phyloP scores from a whole-genome alignment of 2,888 invertebrate genomes.

The Caenorhabditis auriculariae region DNA sequence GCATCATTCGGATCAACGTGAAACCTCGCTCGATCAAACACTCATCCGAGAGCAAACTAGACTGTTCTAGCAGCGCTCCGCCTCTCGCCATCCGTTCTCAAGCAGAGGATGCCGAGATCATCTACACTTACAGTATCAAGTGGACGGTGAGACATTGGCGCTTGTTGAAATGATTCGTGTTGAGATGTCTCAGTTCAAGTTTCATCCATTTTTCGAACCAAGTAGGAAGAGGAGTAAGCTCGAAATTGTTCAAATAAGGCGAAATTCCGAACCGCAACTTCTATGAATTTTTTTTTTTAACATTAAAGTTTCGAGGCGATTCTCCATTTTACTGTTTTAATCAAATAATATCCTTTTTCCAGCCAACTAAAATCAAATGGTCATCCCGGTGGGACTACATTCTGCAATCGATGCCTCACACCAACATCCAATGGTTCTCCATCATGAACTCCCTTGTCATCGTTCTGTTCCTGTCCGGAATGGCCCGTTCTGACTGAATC shows the following conservation, averaged over 20 bases:
- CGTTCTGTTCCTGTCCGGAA: conserved; percentile 84
- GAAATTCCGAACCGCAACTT: no score
- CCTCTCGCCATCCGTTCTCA: conserved; percentile 76
- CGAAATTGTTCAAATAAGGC: background rate
- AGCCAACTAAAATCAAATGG: conserved; percentile 77
- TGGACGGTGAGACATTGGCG: conserved; percentile 71
- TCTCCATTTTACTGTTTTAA: no score
- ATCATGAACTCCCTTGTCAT: conserved; percentile 96
- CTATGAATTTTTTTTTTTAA: no score
- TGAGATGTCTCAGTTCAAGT: background rate
- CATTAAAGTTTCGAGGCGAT: no score
- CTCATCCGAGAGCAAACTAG: conserved; percentile 38
- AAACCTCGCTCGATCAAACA: conserved; percentile 66
- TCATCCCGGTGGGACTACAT: conserved; percentile 99
- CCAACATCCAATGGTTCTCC: conserved; percentile 72
- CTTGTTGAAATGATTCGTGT: conserved; percentile 1
- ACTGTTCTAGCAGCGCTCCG: conserved; percentile 66
- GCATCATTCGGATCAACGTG: conserved; percentile 75
- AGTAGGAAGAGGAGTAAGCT: background rate
- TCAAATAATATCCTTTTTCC: conserved; percentile 34
- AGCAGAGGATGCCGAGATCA: conserved; percentile 68
- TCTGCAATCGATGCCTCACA: conserved; percentile 93
- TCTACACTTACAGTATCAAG: conserved; percentile 83
- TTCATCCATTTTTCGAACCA: background rate
- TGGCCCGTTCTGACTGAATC: conserved; percentile 70